phyloP scores from a whole-genome alignment of 2,113 vertebrate genomes.

The Sebastes fasciatus region DNA sequence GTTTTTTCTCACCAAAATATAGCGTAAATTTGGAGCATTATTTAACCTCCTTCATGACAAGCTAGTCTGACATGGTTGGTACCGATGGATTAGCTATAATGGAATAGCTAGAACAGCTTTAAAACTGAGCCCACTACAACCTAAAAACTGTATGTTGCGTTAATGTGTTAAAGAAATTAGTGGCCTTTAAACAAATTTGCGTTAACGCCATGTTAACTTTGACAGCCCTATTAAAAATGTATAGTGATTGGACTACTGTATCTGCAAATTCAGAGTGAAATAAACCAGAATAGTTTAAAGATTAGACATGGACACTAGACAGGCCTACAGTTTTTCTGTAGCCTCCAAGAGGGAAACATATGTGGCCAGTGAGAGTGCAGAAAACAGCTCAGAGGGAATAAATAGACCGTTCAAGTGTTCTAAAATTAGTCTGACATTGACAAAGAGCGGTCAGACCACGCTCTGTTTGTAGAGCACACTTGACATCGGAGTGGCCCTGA shows the following conservation, averaged over 20 bases:
- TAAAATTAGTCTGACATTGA: constrained; percentile 34
- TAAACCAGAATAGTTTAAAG: neutral
- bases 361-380: neutral
- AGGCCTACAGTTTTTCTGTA: no score
- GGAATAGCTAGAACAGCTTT: no score
- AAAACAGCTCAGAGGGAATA: constrained; percentile 9
- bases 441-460: neutral
- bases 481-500: constrained; percentile 21
- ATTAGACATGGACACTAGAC: neutral
- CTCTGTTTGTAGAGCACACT: constrained; percentile 4
- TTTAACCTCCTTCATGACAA: no score
- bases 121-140: no score
- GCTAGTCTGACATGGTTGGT: no score
- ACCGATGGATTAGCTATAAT: no score
- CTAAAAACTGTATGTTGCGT: no score
- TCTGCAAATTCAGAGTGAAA: neutral
- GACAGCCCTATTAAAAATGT: neutral
- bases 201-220: no score
- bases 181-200: no score
- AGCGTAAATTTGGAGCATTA: no score
- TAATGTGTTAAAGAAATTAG: no score
- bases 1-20: no score
- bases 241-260: neutral
- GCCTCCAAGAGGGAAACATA: neutral
- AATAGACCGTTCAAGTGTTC: constrained; percentile 6